These are phyloP conservation scores for Petrocephalus microphthalmus DNA, from an alignment of 2,113 vertebrate genomes.

Conservation along the genomic window DNA sequence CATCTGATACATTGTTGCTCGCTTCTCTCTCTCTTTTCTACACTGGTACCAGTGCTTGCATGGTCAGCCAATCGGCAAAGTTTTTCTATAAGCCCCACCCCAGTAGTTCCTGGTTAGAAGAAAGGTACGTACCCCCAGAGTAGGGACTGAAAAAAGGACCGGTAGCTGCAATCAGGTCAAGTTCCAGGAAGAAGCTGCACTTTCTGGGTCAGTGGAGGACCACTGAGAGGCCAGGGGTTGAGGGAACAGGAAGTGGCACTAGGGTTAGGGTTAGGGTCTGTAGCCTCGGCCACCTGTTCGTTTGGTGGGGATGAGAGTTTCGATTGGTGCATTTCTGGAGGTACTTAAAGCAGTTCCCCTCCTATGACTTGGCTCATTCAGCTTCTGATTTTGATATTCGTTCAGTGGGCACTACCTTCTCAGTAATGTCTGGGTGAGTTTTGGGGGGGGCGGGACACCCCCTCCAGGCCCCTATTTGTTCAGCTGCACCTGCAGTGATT, in stretches of 20 bases:
- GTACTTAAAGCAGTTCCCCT: background rate
- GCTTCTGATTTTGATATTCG: background rate
- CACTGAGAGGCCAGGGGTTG: background rate
- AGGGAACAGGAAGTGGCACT: background rate
- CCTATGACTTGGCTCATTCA: background rate
- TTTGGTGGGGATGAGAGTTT: background rate
- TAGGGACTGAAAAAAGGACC: background rate
- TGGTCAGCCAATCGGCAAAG: too few relatives aligned
- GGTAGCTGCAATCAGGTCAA: background rate
- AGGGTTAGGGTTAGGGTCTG: background rate
- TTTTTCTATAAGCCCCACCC: background rate
- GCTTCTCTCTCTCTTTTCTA: background rate
- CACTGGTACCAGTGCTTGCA: background rate
- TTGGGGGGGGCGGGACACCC: background rate
- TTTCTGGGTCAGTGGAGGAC: background rate
- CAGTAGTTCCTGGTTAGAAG: background rate
- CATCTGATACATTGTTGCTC: background rate
- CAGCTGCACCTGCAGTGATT: constrained; percentile 52
- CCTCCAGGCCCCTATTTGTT: constrained; percentile 35
- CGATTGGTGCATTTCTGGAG: background rate
- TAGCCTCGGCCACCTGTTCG: background rate
- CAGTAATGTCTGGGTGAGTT: background rate
- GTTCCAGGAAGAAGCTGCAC: background rate
- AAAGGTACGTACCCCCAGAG: background rate
- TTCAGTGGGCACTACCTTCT: background rate